These are phyloP conservation scores for Galeopsomyia nigrocyanea DNA, from an alignment of 2,888 invertebrate genomes.

Conservation along the genomic window DNA sequence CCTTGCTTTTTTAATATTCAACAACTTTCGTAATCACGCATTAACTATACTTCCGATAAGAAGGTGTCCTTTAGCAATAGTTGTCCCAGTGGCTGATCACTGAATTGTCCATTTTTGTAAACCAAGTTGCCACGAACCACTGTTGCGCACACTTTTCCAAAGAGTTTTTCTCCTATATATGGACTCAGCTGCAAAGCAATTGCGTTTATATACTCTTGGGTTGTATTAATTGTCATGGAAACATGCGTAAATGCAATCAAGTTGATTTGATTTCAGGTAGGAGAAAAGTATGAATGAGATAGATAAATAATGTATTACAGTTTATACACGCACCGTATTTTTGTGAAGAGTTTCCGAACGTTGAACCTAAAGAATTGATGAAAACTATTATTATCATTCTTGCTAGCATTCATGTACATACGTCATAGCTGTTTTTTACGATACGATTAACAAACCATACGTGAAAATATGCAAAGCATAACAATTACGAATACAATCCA, in stretches of 20 bases:
- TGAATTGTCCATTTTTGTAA: slow-evolving; percentile 69
- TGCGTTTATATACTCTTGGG: slow-evolving; percentile 9
- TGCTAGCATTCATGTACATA: slow-evolving; percentile 14
- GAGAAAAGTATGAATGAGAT: too few species aligned
- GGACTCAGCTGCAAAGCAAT: slow-evolving; percentile 74
- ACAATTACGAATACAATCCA: too few species aligned
- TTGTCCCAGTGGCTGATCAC: slow-evolving; percentile 69
- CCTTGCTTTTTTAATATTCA: background rate
- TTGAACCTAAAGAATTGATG: slow-evolving; percentile 54
- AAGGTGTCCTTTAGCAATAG: slow-evolving; percentile 64
- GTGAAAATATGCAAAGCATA: background rate
- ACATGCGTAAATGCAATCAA: too few species aligned
- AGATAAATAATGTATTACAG: too few species aligned
- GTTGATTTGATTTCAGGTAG: too few species aligned
- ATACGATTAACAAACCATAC: too few species aligned
- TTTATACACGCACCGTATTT: slow-evolving; percentile 73
- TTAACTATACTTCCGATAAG: background rate
- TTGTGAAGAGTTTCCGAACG: slow-evolving; percentile 76
- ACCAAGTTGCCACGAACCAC: slow-evolving; percentile 77
- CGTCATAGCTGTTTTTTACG: too few species aligned
- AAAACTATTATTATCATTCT: too few species aligned
- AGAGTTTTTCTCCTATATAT: slow-evolving; percentile 74
- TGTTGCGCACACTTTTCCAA: slow-evolving; percentile 77
- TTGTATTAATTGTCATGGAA: background rate
- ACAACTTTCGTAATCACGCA: background rate